Base-by-base conservation (phyloP, 2,888 invertebrate species). In the Acleris emargana region DNA sequence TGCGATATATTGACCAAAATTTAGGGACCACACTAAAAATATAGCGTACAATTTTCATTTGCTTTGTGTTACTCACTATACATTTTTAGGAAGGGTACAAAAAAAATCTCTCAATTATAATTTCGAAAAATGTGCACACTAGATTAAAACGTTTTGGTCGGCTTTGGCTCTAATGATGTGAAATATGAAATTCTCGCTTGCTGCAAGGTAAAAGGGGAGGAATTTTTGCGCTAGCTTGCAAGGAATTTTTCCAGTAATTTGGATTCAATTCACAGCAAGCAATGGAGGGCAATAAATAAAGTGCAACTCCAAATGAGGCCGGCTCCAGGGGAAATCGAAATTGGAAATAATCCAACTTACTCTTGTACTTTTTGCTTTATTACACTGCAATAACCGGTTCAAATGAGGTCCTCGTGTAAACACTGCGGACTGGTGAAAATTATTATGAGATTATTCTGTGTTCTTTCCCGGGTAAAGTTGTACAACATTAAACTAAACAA, bases 321-420 rank as follows among this genome's bases (percentile, higher is more conserved):
- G 76, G 81, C 78, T 61, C 68, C 58, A 58, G 63, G 68, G 64
- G 64, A 67, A 63, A 70, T 70, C 66, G 70, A 69, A 71, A 72
- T 72, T 88, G 89, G 88, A 88, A 82, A 82, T 88, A 85, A 85
- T 89, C 89, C 89, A 88, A 88, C 81, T 84, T 76, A 76, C 78
- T 79, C 73, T 78, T 77, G 73, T 81, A 76, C 76, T 82, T 83
- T 82, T 45, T 82, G 78, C 78, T 82, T 82, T 79, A 80, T 84
- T 84, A 83, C 78, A 78, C 79, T 77, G 82, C 79, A 76, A 81
- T 84, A 79, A 80, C 81, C 78, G 79, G 78, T 74, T 73, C 73
- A 72, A 76, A 79, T 77, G 77, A 76, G 72, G 72, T 73, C 71
- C 72, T 76, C 57, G 49, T 61, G 51, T 66, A 61, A 61, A 60